phyloP scores from a whole-genome alignment of 2,797 vertebrate genomes.

The Sebastes minor region DNA sequence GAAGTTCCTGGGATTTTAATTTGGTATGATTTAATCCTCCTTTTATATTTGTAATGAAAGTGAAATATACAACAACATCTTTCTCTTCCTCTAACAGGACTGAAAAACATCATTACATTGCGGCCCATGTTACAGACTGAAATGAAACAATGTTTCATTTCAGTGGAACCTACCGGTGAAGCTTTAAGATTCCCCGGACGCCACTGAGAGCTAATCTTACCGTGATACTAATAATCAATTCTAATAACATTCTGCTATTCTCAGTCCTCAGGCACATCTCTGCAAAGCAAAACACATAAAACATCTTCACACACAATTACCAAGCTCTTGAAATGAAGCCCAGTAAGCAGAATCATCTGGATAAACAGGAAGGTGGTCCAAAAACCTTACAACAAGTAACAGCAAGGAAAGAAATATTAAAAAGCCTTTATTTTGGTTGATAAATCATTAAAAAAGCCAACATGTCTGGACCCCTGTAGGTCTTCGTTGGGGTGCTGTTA shows the following conservation, averaged over 20 bases:
- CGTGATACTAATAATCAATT: constrained; percentile 13
- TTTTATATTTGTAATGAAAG: background rate
- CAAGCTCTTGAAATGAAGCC: background rate
- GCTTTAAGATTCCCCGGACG: background rate
- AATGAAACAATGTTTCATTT: constrained; percentile 34
- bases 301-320: background rate
- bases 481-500: background rate
- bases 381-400: background rate
- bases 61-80: background rate
- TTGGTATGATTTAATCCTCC: background rate
- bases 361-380: background rate
- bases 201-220: background rate
- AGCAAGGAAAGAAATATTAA: background rate
- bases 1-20: constrained; percentile 30
- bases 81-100: background rate
- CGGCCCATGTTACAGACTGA: background rate
- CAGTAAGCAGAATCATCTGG: background rate
- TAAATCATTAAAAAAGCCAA: background rate
- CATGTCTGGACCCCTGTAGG: background rate
- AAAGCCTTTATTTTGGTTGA: background rate
- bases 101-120: background rate
- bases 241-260: background rate
- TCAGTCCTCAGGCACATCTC: background rate
- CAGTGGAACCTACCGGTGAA: background rate
- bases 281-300: constrained; percentile 17